A percentile compares a stretch with the other conserved stretches of the same genome.
phyloP scores from a whole-genome alignment of 2,113 vertebrate genomes.

The Nothobranchius kuhntae region DNA sequence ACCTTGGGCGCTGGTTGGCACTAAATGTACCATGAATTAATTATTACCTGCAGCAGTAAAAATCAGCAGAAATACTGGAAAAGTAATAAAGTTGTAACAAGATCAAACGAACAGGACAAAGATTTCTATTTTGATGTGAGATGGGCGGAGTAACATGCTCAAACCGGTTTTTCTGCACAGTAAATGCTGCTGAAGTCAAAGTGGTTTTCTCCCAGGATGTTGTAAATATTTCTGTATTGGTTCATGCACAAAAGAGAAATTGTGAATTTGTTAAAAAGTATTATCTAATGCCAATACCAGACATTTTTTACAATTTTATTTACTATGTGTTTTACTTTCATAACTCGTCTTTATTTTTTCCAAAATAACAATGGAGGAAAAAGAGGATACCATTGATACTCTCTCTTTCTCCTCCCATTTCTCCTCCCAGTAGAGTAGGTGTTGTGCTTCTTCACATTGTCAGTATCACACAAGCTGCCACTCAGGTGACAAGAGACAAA shows the following conservation, averaged over 20 bases:
- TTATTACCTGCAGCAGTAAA: no score
- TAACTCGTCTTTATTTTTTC: neutral
- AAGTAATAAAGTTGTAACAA: no score
- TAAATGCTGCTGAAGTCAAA: constrained; percentile 13
- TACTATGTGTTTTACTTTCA: neutral
- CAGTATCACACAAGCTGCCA: constrained; percentile 41
- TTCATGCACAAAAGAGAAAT: neutral
- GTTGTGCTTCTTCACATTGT: constrained; percentile 39
- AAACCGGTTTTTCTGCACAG: constrained; percentile 53
- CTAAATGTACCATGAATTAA: no score
- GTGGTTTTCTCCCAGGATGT: constrained; percentile 27
- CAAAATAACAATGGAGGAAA: constrained; percentile 20
- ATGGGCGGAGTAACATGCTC: neutral
- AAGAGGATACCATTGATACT: constrained; percentile 35
- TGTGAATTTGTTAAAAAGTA: no score
- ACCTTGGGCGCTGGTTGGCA: no score
- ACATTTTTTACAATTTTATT: no score
- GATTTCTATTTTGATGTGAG: neutral
- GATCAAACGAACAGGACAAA: neutral
- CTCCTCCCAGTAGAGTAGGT: constrained; percentile 44
- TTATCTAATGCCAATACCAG: no score
- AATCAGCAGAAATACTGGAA: no score
- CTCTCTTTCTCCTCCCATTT: constrained; percentile 37
- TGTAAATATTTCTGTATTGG: constrained; percentile 25
- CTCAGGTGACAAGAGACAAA: constrained; percentile 42